A percentile compares a stretch with the other conserved stretches of the same genome.
These are phyloP conservation scores for Flexamia atlantica DNA, from an alignment of 2,888 invertebrate genomes.

Conservation along the genomic window DNA sequence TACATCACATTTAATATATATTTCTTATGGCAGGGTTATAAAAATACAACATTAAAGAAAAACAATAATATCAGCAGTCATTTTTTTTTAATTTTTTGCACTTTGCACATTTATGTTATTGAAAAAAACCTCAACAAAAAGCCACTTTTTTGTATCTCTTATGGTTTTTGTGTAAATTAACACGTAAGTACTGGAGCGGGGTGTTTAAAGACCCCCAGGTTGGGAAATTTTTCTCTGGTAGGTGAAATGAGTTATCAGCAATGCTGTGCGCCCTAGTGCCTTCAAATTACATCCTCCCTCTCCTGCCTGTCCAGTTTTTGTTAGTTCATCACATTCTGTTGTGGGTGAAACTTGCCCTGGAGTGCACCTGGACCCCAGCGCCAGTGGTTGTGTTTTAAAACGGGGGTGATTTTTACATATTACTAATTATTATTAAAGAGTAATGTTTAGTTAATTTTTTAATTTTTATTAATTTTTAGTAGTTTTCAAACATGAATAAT, in stretches of 20 bases:
- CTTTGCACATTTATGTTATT: too few species aligned
- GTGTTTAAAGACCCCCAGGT: conserved; percentile 31
- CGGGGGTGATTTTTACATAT: conserved; percentile 13
- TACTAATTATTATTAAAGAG: conserved; percentile 41
- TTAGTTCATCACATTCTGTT: conserved; percentile 13
- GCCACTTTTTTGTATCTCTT: too few species aligned
- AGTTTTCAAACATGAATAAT: conserved; percentile 53
- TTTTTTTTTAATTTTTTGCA: too few species aligned
- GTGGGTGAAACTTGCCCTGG: conserved; percentile 44
- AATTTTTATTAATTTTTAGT: conserved; percentile 7
- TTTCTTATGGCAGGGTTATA: too few species aligned
- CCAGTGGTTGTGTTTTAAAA: conserved; percentile 29
- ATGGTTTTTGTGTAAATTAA: too few species aligned
- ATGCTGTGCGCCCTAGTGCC: conserved; percentile 35
- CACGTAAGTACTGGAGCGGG: conserved; percentile 55
- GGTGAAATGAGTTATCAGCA: conserved; percentile 19
- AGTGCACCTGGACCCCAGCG: conserved; percentile 32
- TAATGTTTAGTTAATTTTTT: conserved; percentile 14
- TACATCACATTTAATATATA: too few species aligned
- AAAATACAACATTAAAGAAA: too few species aligned
- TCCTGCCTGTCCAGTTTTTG: conserved; percentile 14
- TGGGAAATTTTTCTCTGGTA: conserved; percentile 46
- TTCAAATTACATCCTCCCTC: conserved; percentile 19
- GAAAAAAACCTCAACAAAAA: too few species aligned
- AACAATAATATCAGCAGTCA: too few species aligned